Evolutionary conservation across 2,113 vertebrate species (phyloP), one percentile per base, ranked within the genome.

Genomic region (Larimichthys crocea): DNA sequence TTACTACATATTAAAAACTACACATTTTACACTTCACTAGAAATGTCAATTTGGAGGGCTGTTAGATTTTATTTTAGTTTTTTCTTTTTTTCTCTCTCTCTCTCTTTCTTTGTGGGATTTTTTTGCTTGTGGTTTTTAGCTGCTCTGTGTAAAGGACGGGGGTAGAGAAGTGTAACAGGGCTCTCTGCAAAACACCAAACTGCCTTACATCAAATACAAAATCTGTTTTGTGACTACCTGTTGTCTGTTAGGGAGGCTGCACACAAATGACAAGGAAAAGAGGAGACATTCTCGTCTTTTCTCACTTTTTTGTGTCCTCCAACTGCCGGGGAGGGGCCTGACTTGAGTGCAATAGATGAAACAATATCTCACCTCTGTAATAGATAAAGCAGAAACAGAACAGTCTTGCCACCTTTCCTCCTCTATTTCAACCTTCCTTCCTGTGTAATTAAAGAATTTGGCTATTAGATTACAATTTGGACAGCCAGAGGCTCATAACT

Each of bases 21-120:
- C 96, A 96, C 94, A 96, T 97, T 97, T 97, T 97, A 96, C 96
- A 96, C 93, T 95, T 96, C 95, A 97, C 91, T 94, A 93, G 92
- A 95, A 92, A 93, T 94, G 94, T 95, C 95, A 92, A 93, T 92
- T 95, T 93, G 93, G 94, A 95, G 94, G 94, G 95, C 95, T 95
- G 93, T 95, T 94, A 91, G 91, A 89, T 89, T 94, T 90, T 48
- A 85, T 89, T 88, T 88, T 82, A 72, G 55, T 26, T 76, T 66
- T 77, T 71, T 49, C 76, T 71, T 74, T 79, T 89, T 64, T 35
- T 35, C 31, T 35, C 31, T 82, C 31, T 35, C 31, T 82, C 59
- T 79, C 55, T 83, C 24, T 76, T 90, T 87, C 76, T 87, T 75
- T 75, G 48, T 90, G 83, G 74, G 85, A 72, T 84, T 89, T 90